These are phyloP conservation scores for Acomys russatus DNA, from an alignment of 2,797 vertebrate genomes.

Conservation along the genomic window DNA sequence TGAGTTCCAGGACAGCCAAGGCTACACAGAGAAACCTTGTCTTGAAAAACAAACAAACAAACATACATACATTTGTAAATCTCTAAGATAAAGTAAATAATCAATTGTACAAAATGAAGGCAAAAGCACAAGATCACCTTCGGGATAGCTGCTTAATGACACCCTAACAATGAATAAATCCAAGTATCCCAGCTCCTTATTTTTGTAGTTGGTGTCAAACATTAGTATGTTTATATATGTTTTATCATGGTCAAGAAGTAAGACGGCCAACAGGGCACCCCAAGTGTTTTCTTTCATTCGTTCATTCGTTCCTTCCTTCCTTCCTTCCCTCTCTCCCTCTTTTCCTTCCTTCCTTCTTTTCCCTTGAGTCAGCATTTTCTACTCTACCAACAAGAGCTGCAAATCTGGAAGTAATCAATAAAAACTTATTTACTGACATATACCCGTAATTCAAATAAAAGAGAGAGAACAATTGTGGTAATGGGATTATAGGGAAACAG, in stretches of 20 bases:
- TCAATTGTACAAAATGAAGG: neutral
- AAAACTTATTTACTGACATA: neutral
- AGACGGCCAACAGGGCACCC: neutral
- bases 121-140: constrained; percentile 21
- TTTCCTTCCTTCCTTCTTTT: no score
- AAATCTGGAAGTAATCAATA: constrained; percentile 9
- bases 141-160: neutral
- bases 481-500: neutral
- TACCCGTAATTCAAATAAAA: neutral
- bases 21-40: neutral
- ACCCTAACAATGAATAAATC: neutral
- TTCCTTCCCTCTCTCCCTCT: neutral
- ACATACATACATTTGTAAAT: neutral
- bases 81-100: constrained; percentile 29
- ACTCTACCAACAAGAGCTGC: neutral
- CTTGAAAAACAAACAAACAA: neutral
- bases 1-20: neutral
- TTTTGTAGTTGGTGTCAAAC: neutral
- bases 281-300: neutral
- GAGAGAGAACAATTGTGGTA: constrained; percentile 13
- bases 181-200: neutral
- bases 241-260: neutral
- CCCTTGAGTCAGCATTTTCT: neutral
- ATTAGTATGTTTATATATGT: neutral
- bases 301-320: no score